phyloP scores from a whole-genome alignment of 92 coral and sea anemone species.

The Umimayanthus kanabou region DNA sequence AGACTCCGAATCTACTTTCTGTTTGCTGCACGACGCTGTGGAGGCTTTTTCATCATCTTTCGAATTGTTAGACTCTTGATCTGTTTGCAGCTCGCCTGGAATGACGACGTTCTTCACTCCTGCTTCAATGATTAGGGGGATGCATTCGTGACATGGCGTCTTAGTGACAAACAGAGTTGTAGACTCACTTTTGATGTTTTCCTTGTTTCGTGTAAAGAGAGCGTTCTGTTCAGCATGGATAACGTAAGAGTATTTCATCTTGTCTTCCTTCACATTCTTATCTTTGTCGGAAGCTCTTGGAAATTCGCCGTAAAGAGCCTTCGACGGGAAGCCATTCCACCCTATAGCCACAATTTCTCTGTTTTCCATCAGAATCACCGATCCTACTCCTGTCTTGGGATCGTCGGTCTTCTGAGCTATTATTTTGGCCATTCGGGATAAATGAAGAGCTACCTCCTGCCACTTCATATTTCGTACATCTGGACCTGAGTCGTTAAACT shows the following conservation, averaged over 20 bases:
- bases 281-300: slow-evolving; percentile 69
- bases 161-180: slow-evolving; percentile 74
- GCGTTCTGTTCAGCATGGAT: slow-evolving; percentile 94
- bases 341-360: slow-evolving; percentile 73
- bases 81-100: neutral
- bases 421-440: slow-evolving; percentile 68
- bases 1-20: too few species aligned
- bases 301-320: slow-evolving; percentile 86
- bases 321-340: slow-evolving; percentile 90
- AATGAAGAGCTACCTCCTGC: slow-evolving; percentile 52
- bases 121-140: slow-evolving; percentile 61
- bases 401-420: slow-evolving; percentile 83
- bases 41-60: neutral
- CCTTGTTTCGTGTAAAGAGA: slow-evolving; percentile 61
- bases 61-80: too few species aligned
- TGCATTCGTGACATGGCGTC: slow-evolving; percentile 79
- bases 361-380: slow-evolving; percentile 60
- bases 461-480: neutral
- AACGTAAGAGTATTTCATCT: slow-evolving; percentile 67
- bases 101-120: slow-evolving; percentile 69
- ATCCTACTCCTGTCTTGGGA: slow-evolving; percentile 91
- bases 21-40: neutral
- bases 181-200: slow-evolving; percentile 44
- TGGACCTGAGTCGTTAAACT: neutral
- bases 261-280: neutral